Percentiles rank a stretch among this genome's conserved stretches.
Evolutionary conservation across 2,888 invertebrate genomes (phyloP).

Genomic region (Hydriomena furcata): DNA sequence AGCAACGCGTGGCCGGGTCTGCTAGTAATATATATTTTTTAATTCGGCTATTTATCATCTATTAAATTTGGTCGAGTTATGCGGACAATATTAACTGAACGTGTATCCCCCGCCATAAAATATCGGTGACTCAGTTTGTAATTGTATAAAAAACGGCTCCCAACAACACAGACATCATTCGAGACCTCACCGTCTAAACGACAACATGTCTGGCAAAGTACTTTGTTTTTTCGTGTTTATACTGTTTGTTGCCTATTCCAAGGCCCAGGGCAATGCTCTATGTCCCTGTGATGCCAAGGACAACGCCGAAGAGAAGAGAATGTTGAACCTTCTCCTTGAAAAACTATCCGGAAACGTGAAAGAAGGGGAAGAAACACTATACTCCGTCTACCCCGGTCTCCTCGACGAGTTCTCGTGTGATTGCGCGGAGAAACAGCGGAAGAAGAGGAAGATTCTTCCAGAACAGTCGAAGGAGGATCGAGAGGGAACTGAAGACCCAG

Average conservation of each 20-base stretch:
- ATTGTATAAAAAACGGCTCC: background rate
- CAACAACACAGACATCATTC: slow-evolving; percentile 32
- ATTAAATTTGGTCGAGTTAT: too few species aligned
- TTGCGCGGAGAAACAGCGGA: slow-evolving; percentile 41
- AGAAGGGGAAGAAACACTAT: slow-evolving; percentile 18
- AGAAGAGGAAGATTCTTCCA: slow-evolving; percentile 35
- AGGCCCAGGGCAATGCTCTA: slow-evolving; percentile 23
- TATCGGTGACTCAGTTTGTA: slow-evolving; percentile 4
- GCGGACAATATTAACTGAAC: too few species aligned
- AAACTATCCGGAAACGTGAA: slow-evolving; percentile 28
- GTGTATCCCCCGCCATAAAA: too few species aligned
- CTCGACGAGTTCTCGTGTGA: slow-evolving; percentile 40
- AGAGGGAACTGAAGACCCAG: background rate
- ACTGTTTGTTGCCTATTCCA: slow-evolving; percentile 17
- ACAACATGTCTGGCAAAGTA: slow-evolving; percentile 42
- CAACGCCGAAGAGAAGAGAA: slow-evolving; percentile 8
- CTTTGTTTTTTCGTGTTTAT: slow-evolving; percentile 27
- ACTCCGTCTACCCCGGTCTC: slow-evolving; percentile 40
- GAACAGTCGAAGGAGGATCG: background rate
- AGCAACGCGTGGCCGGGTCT: too few species aligned
- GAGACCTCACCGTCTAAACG: slow-evolving; percentile 15
- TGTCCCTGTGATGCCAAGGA: slow-evolving; percentile 26
- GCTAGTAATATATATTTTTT: too few species aligned
- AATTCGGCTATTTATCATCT: too few species aligned
- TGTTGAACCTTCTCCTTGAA: slow-evolving; percentile 33